phyloP scores from a whole-genome alignment of 2,113 vertebrate species.

The Zingel zingel region DNA sequence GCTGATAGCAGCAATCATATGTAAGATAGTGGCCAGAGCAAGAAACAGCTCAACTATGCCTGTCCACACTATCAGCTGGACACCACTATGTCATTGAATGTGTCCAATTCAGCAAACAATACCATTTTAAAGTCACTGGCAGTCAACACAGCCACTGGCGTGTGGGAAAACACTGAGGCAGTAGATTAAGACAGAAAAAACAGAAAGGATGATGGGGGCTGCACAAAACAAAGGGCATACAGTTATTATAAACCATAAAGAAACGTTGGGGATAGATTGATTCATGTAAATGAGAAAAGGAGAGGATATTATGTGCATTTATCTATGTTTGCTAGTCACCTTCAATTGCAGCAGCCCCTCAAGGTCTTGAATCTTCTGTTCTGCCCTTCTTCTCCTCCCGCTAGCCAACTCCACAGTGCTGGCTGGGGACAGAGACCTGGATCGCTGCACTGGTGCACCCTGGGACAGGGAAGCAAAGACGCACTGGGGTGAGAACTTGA shows the following conservation, averaged over 20 bases:
- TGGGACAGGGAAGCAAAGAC: constrained; percentile 89
- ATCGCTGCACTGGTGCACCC: constrained; percentile 92
- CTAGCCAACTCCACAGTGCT: constrained; percentile 82
- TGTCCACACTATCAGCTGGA: constrained; percentile 29
- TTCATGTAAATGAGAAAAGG: background rate
- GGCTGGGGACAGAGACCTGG: constrained; percentile 95
- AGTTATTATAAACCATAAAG: background rate
- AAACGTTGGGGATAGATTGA: constrained; percentile 2
- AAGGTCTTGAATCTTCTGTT: constrained; percentile 88
- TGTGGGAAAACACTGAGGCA: background rate
- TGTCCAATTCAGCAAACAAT: constrained; percentile 26
- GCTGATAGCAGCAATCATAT: constrained; percentile 64
- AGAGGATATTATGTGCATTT: constrained; percentile 18
- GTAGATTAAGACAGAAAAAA: background rate
- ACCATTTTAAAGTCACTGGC: constrained; percentile 34
- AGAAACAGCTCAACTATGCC: constrained; percentile 41
- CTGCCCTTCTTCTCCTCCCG: constrained; percentile 82
- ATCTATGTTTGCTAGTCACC: constrained; percentile 80
- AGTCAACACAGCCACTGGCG: background rate
- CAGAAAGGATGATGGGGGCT: background rate
- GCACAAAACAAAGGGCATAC: constrained; percentile 16
- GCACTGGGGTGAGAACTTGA: constrained; percentile 83
- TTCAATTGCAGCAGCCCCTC: constrained; percentile 89
- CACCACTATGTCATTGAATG: constrained; percentile 13
- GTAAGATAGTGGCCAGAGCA: constrained; percentile 37